phyloP scores from a whole-genome alignment of 2,797 vertebrate species.

The Urophycis tenuis region DNA sequence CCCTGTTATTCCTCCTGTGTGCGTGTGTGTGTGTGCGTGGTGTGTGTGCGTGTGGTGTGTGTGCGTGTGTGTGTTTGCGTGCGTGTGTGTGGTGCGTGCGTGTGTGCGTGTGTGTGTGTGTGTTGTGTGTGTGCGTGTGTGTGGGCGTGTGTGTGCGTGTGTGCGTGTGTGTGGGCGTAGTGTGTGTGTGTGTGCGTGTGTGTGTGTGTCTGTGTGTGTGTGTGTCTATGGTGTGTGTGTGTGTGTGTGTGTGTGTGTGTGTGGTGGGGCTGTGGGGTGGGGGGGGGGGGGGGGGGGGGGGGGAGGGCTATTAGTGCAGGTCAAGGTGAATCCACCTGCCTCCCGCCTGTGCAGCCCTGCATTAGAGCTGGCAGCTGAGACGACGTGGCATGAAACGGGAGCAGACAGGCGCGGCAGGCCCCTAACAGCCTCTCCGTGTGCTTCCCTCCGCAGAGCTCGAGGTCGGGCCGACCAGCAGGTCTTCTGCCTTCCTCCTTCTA shows the following conservation, averaged over 20 bases:
- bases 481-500: conserved; percentile 23
- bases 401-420: not conserved
- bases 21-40: not conserved
- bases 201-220: too few relatives aligned
- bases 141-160: conserved; percentile 12
- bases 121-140: too few relatives aligned
- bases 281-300: not conserved
- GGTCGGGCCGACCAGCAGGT: conserved; percentile 30
- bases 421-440: conserved; percentile 49
- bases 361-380: conserved; percentile 57
- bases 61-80: too few relatives aligned
- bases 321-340: conserved; percentile 38
- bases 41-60: not conserved
- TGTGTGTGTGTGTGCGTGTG: too few relatives aligned
- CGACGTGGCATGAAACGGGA: conserved; percentile 30
- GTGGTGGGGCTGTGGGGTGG: not conserved
- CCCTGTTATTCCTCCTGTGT: not conserved
- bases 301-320: conserved; percentile 34
- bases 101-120: not conserved
- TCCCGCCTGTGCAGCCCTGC: conserved; percentile 33
- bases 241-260: conserved; percentile 24
- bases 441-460: conserved; percentile 39
- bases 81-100: too few relatives aligned
- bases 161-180: conserved; percentile 25
- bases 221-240: not conserved